Percentiles rank a stretch among this genome's conserved stretches.
These are phyloP conservation scores for Cylloceria caligata DNA, from an alignment of 2,888 invertebrate species.

Conservation along the genomic window DNA sequence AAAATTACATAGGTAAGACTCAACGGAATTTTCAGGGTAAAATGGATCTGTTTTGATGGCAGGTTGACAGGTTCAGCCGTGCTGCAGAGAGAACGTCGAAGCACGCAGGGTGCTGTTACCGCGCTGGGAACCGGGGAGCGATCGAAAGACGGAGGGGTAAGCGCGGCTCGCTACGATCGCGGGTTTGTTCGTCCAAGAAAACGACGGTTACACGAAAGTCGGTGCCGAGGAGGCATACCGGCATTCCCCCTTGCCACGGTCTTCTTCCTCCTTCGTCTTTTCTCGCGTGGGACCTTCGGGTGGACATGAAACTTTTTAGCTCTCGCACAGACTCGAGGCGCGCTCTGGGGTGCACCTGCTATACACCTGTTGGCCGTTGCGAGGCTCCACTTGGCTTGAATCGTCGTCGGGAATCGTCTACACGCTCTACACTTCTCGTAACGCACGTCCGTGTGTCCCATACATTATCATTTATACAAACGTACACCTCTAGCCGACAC, in stretches of 20 bases:
- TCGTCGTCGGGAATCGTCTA: constrained; percentile 59
- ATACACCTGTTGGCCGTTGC: constrained; percentile 84
- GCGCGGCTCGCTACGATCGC: background rate
- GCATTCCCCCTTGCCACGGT: constrained; percentile 49
- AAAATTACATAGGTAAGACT: constrained; percentile 55
- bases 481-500: background rate
- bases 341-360: constrained; percentile 81
- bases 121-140: constrained; percentile 24
- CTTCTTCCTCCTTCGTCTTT: constrained; percentile 63
- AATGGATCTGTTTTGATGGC: constrained; percentile 43
- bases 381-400: constrained; percentile 45
- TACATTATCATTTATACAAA: background rate
- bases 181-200: constrained; percentile 73
- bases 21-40: constrained; percentile 47
- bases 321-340: constrained; percentile 70
- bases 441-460: background rate
- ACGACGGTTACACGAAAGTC: constrained; percentile 77
- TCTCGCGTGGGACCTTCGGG: constrained; percentile 83
- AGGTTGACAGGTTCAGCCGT: constrained; percentile 46
- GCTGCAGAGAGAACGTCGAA: constrained; percentile 14
- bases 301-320: constrained; percentile 81
- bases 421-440: constrained; percentile 6
- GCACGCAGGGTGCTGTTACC: constrained; percentile 20
- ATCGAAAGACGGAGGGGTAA: constrained; percentile 17
- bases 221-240: constrained; percentile 63